phyloP scores from a whole-genome alignment of 2,113 vertebrate genomes.

The Ia io region DNA sequence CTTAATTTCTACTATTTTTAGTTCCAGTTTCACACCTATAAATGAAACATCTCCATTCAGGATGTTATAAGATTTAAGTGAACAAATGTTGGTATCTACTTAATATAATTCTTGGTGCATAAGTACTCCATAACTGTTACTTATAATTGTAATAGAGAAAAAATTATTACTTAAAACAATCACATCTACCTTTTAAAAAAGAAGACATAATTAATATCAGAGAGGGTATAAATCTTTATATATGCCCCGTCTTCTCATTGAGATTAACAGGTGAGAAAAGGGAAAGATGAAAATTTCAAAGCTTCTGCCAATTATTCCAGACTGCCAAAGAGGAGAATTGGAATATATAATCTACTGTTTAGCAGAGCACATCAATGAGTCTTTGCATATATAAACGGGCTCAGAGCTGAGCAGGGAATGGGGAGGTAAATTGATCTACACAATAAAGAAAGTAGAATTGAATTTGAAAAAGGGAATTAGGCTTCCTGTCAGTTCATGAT shows the following conservation, averaged over 20 bases:
- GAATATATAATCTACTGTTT: conserved; percentile 33
- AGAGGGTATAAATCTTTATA: conserved; percentile 16
- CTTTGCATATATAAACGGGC: conserved; percentile 18
- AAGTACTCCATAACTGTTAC: conserved; percentile 22
- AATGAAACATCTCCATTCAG: neutral
- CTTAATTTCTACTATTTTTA: neutral
- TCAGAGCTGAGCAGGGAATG: neutral
- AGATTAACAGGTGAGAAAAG: conserved; percentile 43
- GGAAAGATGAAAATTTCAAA: conserved; percentile 61
- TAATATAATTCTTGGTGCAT: neutral
- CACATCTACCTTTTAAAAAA: conserved; percentile 37
- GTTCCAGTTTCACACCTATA: neutral
- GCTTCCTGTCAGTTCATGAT: neutral
- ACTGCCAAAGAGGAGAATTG: conserved; percentile 41
- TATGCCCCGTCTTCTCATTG: conserved; percentile 3
- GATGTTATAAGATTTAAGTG: neutral
- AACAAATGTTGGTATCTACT: neutral
- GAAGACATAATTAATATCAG: conserved; percentile 30
- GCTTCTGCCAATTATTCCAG: conserved; percentile 47
- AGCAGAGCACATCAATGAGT: neutral
- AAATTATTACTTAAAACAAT: conserved; percentile 34
- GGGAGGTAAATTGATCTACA: neutral
- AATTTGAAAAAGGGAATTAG: neutral
- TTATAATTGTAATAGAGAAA: conserved; percentile 38
- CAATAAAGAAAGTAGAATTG: conserved; percentile 7